phyloP scores from a whole-genome alignment of 2,888 invertebrate genomes.

The Habroteleia sp. region DNA sequence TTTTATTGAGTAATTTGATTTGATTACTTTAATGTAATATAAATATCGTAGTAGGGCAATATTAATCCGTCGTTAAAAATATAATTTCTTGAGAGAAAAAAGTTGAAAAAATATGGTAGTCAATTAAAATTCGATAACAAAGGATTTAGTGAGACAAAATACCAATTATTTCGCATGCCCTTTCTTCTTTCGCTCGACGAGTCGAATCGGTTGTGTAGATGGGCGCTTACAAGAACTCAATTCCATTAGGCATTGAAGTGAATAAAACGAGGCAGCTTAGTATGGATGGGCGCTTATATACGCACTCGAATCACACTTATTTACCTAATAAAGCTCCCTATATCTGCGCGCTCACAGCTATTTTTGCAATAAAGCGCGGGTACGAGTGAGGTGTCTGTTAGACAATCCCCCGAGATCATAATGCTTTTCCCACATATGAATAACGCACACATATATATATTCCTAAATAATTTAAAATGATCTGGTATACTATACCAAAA shows the following conservation, averaged over 20 bases:
- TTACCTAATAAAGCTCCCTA: constrained; percentile 76
- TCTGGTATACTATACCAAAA: constrained; percentile 16
- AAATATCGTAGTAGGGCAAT: too few relatives aligned
- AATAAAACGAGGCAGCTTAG: constrained; percentile 75
- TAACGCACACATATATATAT: constrained; percentile 66
- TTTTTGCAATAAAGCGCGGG: constrained; percentile 71
- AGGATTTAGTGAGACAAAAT: constrained; percentile 77
- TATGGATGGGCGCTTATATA: constrained; percentile 74
- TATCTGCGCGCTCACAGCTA: constrained; percentile 64
- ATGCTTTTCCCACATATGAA: constrained; percentile 75
- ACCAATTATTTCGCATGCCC: constrained; percentile 75
- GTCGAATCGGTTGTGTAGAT: constrained; percentile 62
- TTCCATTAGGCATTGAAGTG: constrained; percentile 78
- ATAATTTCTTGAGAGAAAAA: constrained; percentile 15
- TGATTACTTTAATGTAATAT: neutral
- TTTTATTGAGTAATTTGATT: too few relatives aligned
- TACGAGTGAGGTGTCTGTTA: constrained; percentile 74
- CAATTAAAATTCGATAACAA: constrained; percentile 75
- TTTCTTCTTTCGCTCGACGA: constrained; percentile 64
- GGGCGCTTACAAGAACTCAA: constrained; percentile 75
- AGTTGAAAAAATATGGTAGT: constrained; percentile 70
- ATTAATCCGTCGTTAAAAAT: constrained; percentile 19
- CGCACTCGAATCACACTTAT: constrained; percentile 75
- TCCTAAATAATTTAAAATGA: constrained; percentile 73
- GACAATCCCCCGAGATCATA: constrained; percentile 75